Base-by-base conservation (phyloP, 1,140 invertebrate species). In the Leguminivora glycinivorella region DNA sequence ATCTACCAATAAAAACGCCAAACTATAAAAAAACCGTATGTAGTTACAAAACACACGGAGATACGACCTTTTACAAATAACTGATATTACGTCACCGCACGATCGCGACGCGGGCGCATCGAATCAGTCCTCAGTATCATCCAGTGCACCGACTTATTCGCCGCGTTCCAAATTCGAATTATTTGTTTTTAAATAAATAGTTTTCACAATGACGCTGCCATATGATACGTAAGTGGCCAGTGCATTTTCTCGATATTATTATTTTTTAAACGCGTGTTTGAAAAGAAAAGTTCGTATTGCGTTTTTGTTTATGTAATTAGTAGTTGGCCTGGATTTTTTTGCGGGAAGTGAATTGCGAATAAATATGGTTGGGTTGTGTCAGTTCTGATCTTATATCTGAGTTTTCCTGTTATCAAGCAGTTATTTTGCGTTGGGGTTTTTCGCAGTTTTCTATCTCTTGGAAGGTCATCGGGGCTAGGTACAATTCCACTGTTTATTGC, bases 111-210 rank as follows among this genome's bases (percentile, higher is more conserved):
- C 58, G 7, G 14, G 17, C 58, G 58, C 58, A 63, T 4, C 26
- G 34, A 38, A 7, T 31, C 29, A 31, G 29, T 26, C 56, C 5
- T 19, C 58, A 31, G 58, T 63, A 7, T 31, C 7, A 4, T 25
- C 12, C 29, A 10, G 25, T n/a, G 58, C 58, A 17, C 26, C 58
- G 26, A 63, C 26, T 14, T 14, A 63, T 9, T 2, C 58, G n/a
- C 25, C 58, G 58, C 58, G 58, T 63, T 29, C 58, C 12, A n/a
- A 29, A 31, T 63, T 29, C 58, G n/a, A 63, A 63, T 63, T 34
- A n/a, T 29, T 29, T 34, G 7, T 29, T 63, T 63, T 63, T 31
- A 29, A 31, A n/a, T 63, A 17, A 26, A 60, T 17, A 2, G 22
- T 26, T 58, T n/a, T 63, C 5, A 14, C 29, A 31, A 63, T 63